A percentile compares a stretch with the other conserved stretches of the same genome.
phyloP scores from a whole-genome alignment of 2,797 vertebrate genomes.

The Enoplosus armatus region DNA sequence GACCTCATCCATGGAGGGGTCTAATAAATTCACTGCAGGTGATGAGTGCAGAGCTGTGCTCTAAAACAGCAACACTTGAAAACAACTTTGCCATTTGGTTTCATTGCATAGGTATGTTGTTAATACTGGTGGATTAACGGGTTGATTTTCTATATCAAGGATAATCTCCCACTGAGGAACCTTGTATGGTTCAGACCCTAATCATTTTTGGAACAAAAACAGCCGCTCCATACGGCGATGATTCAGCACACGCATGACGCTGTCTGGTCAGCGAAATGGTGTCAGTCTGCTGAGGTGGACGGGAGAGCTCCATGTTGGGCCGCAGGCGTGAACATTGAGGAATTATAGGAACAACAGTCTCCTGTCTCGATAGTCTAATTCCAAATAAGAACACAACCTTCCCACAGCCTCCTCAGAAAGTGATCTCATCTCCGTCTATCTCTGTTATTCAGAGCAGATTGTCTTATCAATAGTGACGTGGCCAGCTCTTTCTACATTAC shows the following conservation, averaged over 20 bases:
- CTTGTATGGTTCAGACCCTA: conserved; percentile 18
- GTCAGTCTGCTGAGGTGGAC: conserved; percentile 22
- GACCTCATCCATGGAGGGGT: conserved; percentile 72
- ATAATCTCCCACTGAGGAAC: conserved; percentile 20
- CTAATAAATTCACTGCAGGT: conserved; percentile 78
- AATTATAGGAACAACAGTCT: conserved; percentile 58
- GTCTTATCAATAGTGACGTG: conserved; percentile 51
- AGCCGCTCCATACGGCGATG: conserved; percentile 13
- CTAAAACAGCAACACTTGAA: conserved; percentile 65
- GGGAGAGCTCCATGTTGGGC: conserved; percentile 6
- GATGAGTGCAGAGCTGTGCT: conserved; percentile 64
- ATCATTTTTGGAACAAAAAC: conserved; percentile 39
- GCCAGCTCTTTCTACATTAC: conserved; percentile 37
- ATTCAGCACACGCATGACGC: conserved; percentile 5
- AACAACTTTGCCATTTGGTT: conserved; percentile 69
- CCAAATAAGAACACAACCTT: conserved; percentile 58
- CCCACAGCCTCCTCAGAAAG: conserved; percentile 44
- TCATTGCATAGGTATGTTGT: conserved; percentile 60
- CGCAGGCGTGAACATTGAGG: conserved; percentile 41
- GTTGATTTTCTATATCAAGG: conserved; percentile 47
- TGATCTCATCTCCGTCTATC: conserved; percentile 58
- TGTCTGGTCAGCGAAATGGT: conserved; percentile 22
- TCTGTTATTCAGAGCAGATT: conserved; percentile 55
- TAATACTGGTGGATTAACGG: conserved; percentile 46
- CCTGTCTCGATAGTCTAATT: conserved; percentile 47